Evolutionary conservation across 1,140 invertebrate species (phyloP).

Genomic region (Drosophila sp.): DNA sequence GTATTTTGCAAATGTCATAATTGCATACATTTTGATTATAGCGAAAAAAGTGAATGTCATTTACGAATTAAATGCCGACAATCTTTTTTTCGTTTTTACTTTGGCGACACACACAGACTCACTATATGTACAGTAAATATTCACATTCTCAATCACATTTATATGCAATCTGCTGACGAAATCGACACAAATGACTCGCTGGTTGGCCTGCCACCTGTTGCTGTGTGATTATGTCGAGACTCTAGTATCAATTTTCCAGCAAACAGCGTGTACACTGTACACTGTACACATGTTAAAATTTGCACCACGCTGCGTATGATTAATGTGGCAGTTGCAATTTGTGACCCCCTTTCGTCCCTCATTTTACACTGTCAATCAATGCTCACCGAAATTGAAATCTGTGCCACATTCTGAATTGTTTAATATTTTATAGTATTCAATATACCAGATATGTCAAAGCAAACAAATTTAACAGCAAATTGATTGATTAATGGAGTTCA

Average conservation of each 20-base stretch:
- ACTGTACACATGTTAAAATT: constrained; percentile 47
- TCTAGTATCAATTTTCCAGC: constrained; percentile 25
- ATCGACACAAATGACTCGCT: constrained; percentile 49
- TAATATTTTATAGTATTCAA: constrained; percentile 35
- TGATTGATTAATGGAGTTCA: constrained; percentile 36
- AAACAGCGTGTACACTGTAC: constrained; percentile 30
- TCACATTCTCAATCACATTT: constrained; percentile 18
- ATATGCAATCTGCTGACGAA: constrained; percentile 40
- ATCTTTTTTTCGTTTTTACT: constrained; percentile 16
- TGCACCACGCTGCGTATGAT: constrained; percentile 58
- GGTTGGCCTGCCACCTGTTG: constrained; percentile 49
- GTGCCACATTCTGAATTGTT: constrained; percentile 41
- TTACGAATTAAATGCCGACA: constrained; percentile 40
- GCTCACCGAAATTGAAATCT: constrained; percentile 25
- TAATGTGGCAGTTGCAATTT: constrained; percentile 53
- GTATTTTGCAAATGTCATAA: constrained; percentile 54
- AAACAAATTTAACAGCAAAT: constrained; percentile 41
- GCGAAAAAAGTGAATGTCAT: constrained; percentile 56
- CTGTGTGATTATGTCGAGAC: constrained; percentile 46
- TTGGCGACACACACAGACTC: constrained; percentile 44
- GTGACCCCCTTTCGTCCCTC: not conserved
- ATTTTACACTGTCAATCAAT: constrained; percentile 40
- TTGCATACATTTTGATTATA: constrained; percentile 49
- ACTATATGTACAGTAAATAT: constrained; percentile 8
- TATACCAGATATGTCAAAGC: constrained; percentile 44